Conservation (phyloP, 23 tunicate species). For the Trididemnum nubilum region DNA sequence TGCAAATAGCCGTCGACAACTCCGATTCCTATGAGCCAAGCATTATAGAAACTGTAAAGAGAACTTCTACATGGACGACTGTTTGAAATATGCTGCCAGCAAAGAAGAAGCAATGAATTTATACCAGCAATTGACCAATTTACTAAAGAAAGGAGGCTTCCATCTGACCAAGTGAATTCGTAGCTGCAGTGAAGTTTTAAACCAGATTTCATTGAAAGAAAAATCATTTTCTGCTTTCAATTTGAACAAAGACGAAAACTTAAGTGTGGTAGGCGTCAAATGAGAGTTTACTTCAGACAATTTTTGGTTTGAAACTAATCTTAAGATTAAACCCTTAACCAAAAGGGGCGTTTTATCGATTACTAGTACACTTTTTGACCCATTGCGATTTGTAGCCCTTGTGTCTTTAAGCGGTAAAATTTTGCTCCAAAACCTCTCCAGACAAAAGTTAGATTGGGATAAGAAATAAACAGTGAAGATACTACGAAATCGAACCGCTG, state of each 20-base stretch:
- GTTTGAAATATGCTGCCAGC: not conserved
- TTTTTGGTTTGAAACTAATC: not conserved
- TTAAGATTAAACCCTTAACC: not conserved
- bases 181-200: not conserved
- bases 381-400: not conserved
- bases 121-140: not conserved
- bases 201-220: not conserved
- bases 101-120: not conserved
- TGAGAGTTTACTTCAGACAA: not conserved
- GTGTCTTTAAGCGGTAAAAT: not conserved
- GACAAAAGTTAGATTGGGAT: not conserved
- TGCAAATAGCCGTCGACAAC: not conserved
- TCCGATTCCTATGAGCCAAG: not conserved
- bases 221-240: not conserved
- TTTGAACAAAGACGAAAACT: not conserved
- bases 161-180: not conserved
- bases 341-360: not conserved
- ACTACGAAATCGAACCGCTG: not conserved
- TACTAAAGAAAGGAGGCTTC: not conserved
- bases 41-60: not conserved
- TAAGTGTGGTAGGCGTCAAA: not conserved
- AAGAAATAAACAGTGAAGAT: not conserved
- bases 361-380: not conserved
- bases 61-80: conserved; percentile 10
- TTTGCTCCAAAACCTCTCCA: not conserved